phyloP scores from a whole-genome alignment of 2,888 invertebrate species.

The Pheosia tremula region DNA sequence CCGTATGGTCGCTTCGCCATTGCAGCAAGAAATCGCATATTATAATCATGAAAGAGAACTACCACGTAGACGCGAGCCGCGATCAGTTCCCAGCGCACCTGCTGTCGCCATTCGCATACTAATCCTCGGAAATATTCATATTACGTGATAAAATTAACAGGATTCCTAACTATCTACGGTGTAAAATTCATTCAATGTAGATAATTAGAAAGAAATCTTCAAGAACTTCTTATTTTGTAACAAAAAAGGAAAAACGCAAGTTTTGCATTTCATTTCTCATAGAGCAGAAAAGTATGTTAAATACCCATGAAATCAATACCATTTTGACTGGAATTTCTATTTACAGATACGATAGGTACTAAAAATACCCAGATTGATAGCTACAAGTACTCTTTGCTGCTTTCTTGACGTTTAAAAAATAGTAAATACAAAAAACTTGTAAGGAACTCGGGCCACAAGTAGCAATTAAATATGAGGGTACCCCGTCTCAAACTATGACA shows the following conservation, averaged over 20 bases:
- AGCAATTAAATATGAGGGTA: no score
- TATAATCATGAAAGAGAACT: constrained; percentile 23
- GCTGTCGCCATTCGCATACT: constrained; percentile 51
- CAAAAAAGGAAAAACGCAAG: background rate
- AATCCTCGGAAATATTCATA: constrained; percentile 53
- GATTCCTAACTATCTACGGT: constrained; percentile 27
- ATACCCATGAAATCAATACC: no score
- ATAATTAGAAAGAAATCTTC: background rate
- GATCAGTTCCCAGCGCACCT: constrained; percentile 42
- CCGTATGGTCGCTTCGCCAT: no score
- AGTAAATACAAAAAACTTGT: no score
- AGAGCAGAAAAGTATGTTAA: background rate
- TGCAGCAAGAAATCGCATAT: constrained; percentile 7
- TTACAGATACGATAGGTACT: no score
- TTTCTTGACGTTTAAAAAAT: no score
- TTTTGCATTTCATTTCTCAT: background rate
- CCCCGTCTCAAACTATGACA: no score
- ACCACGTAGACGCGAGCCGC: constrained; percentile 39
- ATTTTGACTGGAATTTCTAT: no score
- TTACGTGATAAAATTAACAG: constrained; percentile 58
- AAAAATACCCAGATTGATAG: no score
- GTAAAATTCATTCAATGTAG: constrained; percentile 11
- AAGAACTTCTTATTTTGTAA: background rate
- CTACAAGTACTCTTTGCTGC: no score
- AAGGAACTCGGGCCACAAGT: no score